These are phyloP conservation scores for Polyommatus iphigenia DNA, from an alignment of 2,888 invertebrate genomes.

Conservation along the genomic window DNA sequence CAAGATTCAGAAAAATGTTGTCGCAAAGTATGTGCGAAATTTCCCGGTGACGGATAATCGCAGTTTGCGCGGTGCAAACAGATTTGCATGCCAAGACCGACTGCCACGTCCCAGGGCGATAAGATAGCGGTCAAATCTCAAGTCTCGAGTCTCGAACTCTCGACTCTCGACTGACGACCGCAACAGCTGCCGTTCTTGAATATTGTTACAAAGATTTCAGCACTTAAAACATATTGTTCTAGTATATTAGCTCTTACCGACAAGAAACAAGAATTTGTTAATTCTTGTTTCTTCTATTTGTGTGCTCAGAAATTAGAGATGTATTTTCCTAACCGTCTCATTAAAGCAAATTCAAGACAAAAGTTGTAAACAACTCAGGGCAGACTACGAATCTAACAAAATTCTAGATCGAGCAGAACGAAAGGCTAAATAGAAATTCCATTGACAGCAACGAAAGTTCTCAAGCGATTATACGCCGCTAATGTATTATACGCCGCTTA, in stretches of 20 bases:
- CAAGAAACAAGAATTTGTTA: too few relatives aligned
- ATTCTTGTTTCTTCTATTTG: too few relatives aligned
- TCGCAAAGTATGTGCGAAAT: background rate
- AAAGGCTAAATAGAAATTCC: background rate
- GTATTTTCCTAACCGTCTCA: too few relatives aligned
- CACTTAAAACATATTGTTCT: too few relatives aligned
- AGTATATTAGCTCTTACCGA: too few relatives aligned
- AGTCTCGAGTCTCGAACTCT: too few relatives aligned
- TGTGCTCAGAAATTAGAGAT: too few relatives aligned
- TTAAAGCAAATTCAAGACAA: too few relatives aligned
- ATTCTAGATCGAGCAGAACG: background rate
- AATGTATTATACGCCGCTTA: background rate
- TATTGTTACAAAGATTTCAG: background rate
- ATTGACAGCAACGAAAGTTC: background rate
- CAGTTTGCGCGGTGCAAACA: background rate
- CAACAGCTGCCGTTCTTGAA: background rate
- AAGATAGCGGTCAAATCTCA: background rate
- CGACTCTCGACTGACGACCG: background rate
- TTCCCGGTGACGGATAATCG: background rate
- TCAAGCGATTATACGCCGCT: constrained; percentile 21
- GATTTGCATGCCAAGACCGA: background rate
- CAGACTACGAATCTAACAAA: background rate
- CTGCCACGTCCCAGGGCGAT: background rate
- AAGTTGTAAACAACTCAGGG: too few relatives aligned
- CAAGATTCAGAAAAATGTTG: background rate